Evolutionary conservation across 2,797 vertebrate species (phyloP).

Genomic region (Rhinogobio ventralis): DNA sequence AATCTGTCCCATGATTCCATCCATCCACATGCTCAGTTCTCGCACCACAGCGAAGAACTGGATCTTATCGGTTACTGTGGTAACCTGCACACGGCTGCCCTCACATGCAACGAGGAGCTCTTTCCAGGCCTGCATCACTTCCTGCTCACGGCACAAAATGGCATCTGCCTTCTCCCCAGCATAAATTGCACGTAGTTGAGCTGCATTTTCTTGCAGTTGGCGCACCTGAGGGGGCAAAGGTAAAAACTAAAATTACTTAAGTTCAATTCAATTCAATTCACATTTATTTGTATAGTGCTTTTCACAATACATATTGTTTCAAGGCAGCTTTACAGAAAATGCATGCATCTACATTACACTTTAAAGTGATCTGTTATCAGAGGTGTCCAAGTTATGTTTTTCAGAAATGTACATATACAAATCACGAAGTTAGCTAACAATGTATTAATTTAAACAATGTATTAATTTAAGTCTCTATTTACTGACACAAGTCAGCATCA

Average conservation of each 20-base stretch:
- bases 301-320: no score
- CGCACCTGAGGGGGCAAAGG: constrained; percentile 79
- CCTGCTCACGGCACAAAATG: constrained; percentile 87
- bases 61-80: constrained; percentile 89
- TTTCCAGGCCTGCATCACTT: constrained; percentile 89
- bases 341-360: no score
- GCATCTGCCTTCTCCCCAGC: constrained; percentile 93
- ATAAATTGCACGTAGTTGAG: constrained; percentile 89
- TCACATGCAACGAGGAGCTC: constrained; percentile 86
- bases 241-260: background rate
- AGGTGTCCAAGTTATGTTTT: no score
- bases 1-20: constrained; percentile 91
- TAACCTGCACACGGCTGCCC: constrained; percentile 87
- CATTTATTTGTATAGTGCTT: no score
- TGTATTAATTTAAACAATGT: no score
- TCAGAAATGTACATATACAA: no score
- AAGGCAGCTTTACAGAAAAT: no score
- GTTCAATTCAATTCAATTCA: no score
- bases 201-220: constrained; percentile 91
- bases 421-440: no score
- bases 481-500: background rate
- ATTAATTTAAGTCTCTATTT: background rate
- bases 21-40: constrained; percentile 94
- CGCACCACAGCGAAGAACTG: constrained; percentile 92
- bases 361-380: no score